phyloP scores from a whole-genome alignment of 2,113 vertebrate species.

The Muntiacus reevesi region DNA sequence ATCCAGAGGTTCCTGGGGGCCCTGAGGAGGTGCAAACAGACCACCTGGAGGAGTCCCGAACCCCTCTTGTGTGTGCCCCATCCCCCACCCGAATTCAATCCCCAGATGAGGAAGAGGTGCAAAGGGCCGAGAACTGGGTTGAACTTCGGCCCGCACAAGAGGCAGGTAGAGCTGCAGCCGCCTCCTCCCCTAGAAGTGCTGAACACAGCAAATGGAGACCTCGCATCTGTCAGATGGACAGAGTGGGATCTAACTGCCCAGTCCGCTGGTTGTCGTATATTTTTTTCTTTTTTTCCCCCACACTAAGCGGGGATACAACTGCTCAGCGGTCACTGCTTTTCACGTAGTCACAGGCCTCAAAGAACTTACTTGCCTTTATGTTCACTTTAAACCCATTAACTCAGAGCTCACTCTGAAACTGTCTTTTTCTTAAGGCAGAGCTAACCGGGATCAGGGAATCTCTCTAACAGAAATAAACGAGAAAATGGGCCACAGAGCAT shows the following conservation, averaged over 20 bases:
- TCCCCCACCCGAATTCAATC: not conserved
- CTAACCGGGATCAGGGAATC: not conserved
- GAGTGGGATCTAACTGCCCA: not conserved
- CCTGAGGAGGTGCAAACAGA: not conserved
- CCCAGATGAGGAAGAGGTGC: not conserved
- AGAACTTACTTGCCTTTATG: not conserved
- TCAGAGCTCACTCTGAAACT: not conserved
- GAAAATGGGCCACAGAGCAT: not conserved
- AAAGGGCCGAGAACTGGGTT: not conserved
- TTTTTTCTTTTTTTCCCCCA: not conserved
- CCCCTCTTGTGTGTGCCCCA: not conserved
- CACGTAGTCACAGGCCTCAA: not conserved
- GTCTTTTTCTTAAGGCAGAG: not conserved
- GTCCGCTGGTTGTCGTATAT: not conserved
- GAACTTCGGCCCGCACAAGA: not conserved
- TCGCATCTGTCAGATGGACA: not conserved
- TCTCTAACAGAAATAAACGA: not conserved
- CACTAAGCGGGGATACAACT: not conserved
- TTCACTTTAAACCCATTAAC: not conserved
- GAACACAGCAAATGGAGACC: not conserved
- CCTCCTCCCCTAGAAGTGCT: not conserved
- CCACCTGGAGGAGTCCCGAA: fast-evolving
- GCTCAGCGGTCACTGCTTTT: not conserved
- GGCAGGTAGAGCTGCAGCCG: too few species aligned
- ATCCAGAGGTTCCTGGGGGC: not conserved